Evolutionary conservation across 2,888 invertebrate species (phyloP).

Genomic region (Dexiosoma caninum): DNA sequence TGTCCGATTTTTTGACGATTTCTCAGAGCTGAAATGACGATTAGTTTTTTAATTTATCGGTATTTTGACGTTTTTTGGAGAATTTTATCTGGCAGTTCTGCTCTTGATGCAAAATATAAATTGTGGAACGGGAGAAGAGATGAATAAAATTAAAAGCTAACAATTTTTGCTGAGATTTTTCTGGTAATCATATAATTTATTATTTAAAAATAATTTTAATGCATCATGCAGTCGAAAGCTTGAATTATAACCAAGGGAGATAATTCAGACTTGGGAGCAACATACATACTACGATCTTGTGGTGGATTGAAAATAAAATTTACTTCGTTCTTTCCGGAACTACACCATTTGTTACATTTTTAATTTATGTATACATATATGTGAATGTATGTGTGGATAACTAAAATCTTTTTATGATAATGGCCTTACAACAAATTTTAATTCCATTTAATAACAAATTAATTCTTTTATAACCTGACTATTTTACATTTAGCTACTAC

Average conservation of each 20-base stretch:
- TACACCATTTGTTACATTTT: constrained; percentile 9
- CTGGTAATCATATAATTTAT: too few species aligned
- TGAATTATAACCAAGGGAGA: neutral
- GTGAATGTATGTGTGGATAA: neutral
- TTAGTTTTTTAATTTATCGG: too few species aligned
- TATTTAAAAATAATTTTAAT: neutral
- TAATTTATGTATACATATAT: neutral
- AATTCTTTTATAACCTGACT: too few species aligned
- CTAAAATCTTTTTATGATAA: too few species aligned
- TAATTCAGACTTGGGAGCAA: neutral
- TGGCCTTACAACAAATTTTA: too few species aligned
- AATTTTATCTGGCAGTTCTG: too few species aligned
- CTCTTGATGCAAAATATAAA: too few species aligned
- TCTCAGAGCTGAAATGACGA: too few species aligned
- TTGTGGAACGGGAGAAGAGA: constrained; percentile 1
- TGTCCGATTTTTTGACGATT: too few species aligned
- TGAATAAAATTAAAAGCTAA: neutral
- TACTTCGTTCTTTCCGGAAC: neutral
- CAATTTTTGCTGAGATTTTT: neutral
- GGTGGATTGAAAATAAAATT: neutral
- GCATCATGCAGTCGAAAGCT: neutral
- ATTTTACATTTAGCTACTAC: too few species aligned
- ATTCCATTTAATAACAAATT: too few species aligned
- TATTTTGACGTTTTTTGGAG: too few species aligned
- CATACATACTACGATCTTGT: neutral